Evolutionary conservation across 1,140 invertebrate species (phyloP).

Genomic region (Hycleus phaleratus): DNA sequence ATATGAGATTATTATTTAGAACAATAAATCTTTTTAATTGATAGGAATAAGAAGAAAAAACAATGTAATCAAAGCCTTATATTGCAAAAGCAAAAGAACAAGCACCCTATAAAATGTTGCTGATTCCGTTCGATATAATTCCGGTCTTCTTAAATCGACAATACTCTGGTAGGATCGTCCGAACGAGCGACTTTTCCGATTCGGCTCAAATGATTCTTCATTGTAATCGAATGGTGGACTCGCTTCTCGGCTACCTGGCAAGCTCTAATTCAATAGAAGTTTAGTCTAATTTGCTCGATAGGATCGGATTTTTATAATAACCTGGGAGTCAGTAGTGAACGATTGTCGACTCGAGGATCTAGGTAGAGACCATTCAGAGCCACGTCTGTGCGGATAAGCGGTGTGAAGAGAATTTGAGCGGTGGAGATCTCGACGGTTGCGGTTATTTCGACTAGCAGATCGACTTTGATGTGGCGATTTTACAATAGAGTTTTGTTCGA

Average conservation of each 20-base stretch:
- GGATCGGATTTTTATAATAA: conserved; percentile 31
- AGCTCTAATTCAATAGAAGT: conserved; percentile 23
- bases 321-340: conserved; percentile 56
- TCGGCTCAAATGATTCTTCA: conserved; percentile 19
- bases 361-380: conserved; percentile 37
- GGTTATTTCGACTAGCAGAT: conserved; percentile 23
- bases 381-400: conserved; percentile 27
- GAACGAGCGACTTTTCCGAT: conserved; percentile 5
- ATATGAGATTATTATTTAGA: neutral
- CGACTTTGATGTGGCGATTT: conserved; percentile 14
- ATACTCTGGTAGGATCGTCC: conserved; percentile 32
- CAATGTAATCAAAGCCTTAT: conserved; percentile 10
- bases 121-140: conserved; percentile 31
- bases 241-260: conserved; percentile 41
- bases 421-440: conserved; percentile 32
- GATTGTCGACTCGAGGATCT: conserved; percentile 56
- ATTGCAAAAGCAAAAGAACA: conserved; percentile 11
- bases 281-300: neutral
- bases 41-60: neutral
- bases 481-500: conserved; percentile 8
- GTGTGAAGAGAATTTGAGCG: conserved; percentile 45
- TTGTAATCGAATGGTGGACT: conserved; percentile 39
- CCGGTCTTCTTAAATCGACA: conserved; percentile 37
- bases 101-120: conserved; percentile 33
- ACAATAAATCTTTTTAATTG: neutral